Base-by-base conservation (phyloP, 2,888 invertebrate species). In the Abrostola triplasia region DNA sequence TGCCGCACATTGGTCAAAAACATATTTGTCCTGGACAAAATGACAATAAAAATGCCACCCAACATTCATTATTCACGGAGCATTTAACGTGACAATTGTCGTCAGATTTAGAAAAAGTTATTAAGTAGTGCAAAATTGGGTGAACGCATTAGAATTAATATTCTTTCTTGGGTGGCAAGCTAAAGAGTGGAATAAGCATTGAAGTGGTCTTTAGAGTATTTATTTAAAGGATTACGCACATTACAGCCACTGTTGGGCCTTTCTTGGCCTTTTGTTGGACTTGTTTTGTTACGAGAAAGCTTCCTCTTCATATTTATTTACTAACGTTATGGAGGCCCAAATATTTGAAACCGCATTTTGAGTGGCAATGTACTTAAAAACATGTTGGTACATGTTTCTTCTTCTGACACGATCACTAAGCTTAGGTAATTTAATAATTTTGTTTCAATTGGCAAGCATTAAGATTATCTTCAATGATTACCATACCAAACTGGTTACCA, bases 161-260 rank as follows among this genome's bases (percentile, higher is more conserved):
- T 58, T 66, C 65, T 80, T 85, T 72, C 89, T 86, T 92, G 90
- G 90, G 91, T 91, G 90, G 92, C 73, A 79, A 65, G 76, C 77
- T 62, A 74, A 77, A 59, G 52, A 54, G 61, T 76, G 78, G 79
- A 84, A 80, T 76, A 75, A 76, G 75, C 67, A 68, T 66, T 83
- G 79, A 83, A 91, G 89, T 89, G 88, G 84, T 71, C 83, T 79
- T 85, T 76, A 38, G 53, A 70, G 84, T 92, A 90, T 92, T 92
- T 93, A 88, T 88, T 90, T 89, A 91, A 91, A 86, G 86, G 92
- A 93, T 94, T 92, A 92, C 82, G 65, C 68, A 83, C 92, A 91
- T 93, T 92, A 90, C 62, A 64, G 70, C 69, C 76, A 80, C 83
- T 85, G 76, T 84, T 64, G 79, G 77, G 78, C 77, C 80, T 70